Base-by-base conservation (phyloP, 37 sponge, comb jelly and placozoan genomes). In the Agelas oroides region DNA sequence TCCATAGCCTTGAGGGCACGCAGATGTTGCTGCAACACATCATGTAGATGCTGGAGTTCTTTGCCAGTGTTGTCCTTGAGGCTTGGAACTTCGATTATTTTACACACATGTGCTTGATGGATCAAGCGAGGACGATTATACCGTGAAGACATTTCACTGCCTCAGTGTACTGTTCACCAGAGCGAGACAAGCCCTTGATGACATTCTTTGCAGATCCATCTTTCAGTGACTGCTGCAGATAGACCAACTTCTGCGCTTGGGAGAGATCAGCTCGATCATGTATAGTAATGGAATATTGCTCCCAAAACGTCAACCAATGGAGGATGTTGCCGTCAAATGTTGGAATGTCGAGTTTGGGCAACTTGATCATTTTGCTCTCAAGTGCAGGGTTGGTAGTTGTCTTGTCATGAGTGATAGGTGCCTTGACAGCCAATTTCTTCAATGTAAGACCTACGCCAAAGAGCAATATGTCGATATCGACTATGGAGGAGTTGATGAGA, bases 251-350 rank as follows among this genome's bases (percentile, higher is more conserved):
- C 57, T 77, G 64, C 21, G 57, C 21, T 34, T 59, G 24, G 28
- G 78, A 61, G 24, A 77, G 62, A 37, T 27, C 30, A 35, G 61
- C 16, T 18, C 37, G 78, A 20, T 33, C 40, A 39, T 61, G 39
- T 23, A 77, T 31, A 21, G 78, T 36, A 77, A 77, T 77, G 39
- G 30, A 24, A 33, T 34, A 77, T 77, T 77, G 78, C 34, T 77
- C 78, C 78, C 78, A 77, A 77, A 77, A 77, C 17, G 61, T 28
- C 19, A 20, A 18, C 78, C 78, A 61, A 77, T 77, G 55, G 18
- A 56, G 24, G 19, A 77, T 16, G 23, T 61, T 62, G 39, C 78
- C 78, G 60, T 77, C 64, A 34, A 77, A 77, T 8, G 64, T 77
- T 32, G 78, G 78, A 25, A 61, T 40, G 34, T 61, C 78, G 17